A percentile compares a stretch with the other conserved stretches of the same genome.
These are phyloP conservation scores for Bombus impatiens DNA, from an alignment of 1,140 invertebrate genomes.

Conservation along the genomic window DNA sequence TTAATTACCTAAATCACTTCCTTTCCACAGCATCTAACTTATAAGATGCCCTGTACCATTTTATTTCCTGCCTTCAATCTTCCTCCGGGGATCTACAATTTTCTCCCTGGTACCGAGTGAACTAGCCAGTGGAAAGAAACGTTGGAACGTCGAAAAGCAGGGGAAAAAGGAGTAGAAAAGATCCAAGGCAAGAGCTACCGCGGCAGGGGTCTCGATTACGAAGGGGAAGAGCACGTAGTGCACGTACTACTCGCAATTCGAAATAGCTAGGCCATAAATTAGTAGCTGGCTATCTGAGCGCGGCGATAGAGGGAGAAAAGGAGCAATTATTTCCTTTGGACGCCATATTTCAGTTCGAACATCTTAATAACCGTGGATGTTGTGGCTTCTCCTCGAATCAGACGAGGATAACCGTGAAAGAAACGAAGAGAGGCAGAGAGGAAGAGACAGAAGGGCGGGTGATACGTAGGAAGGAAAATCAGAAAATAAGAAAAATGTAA, in stretches of 20 bases:
- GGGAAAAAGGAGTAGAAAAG: background rate
- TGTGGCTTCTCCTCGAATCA: background rate
- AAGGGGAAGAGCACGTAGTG: slow-evolving; percentile 10
- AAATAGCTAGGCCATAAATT: slow-evolving; percentile 73
- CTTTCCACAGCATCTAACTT: background rate
- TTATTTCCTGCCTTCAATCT: background rate
- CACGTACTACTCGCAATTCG: slow-evolving; percentile 59
- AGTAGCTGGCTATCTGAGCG: slow-evolving; percentile 52
- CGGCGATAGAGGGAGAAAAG: slow-evolving; percentile 2
- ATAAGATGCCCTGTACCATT: too few species aligned
- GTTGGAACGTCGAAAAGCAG: background rate
- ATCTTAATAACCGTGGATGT: slow-evolving; percentile 77
- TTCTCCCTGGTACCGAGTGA: background rate
- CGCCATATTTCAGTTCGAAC: slow-evolving; percentile 78
- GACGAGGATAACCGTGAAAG: background rate
- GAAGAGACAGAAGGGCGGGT: background rate
- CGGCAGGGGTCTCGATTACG: background rate
- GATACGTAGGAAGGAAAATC: too few species aligned
- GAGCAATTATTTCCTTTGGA: slow-evolving; percentile 75
- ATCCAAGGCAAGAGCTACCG: background rate
- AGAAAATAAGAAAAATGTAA: background rate
- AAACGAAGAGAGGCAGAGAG: background rate
- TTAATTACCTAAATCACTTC: slow-evolving; percentile 9
- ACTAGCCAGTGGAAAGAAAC: background rate
- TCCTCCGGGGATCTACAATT: slow-evolving; percentile 3